These are phyloP conservation scores for Chrysogorgia sp. DNA, from an alignment of 92 coral and sea anemone genomes.

Conservation along the genomic window DNA sequence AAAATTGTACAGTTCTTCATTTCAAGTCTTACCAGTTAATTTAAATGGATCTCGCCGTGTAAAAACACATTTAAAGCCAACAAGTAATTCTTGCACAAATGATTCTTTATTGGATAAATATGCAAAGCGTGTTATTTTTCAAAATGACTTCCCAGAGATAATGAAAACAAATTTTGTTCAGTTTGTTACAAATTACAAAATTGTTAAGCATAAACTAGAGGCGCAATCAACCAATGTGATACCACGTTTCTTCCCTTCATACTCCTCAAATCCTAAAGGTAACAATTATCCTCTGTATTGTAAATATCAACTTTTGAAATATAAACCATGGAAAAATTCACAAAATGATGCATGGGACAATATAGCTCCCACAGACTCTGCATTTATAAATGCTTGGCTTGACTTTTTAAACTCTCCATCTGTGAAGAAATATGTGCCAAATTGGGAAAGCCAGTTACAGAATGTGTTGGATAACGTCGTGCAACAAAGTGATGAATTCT, in stretches of 20 bases:
- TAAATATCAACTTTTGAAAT: slow-evolving; percentile 59
- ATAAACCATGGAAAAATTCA: slow-evolving; percentile 61
- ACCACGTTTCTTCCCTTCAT: slow-evolving; percentile 62
- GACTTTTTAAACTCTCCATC: slow-evolving; percentile 25
- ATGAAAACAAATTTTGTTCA: slow-evolving; percentile 54
- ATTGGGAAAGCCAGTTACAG: slow-evolving; percentile 10
- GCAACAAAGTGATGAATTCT: neutral
- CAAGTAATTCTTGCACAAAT: slow-evolving; percentile 35
- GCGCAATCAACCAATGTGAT: slow-evolving; percentile 46
- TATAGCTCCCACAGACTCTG: slow-evolving; percentile 39
- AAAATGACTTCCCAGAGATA: slow-evolving; percentile 44
- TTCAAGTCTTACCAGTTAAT: slow-evolving; percentile 46
- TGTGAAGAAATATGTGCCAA: slow-evolving; percentile 16
- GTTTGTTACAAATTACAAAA: slow-evolving; percentile 60
- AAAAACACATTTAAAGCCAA: slow-evolving; percentile 4
- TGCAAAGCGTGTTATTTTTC: slow-evolving; percentile 57
- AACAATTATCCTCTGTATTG: slow-evolving; percentile 52
- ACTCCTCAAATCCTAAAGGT: slow-evolving; percentile 62
- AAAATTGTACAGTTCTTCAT: slow-evolving; percentile 49
- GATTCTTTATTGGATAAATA: slow-evolving; percentile 64
- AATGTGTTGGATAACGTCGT: slow-evolving; percentile 14
- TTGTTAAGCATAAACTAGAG: slow-evolving; percentile 43
- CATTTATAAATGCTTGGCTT: slow-evolving; percentile 48
- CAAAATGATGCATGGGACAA: slow-evolving; percentile 60
- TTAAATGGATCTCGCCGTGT: slow-evolving; percentile 58